Percentiles rank a stretch among this genome's conserved stretches.
phyloP scores from a whole-genome alignment of 2,113 vertebrate genomes.

The Sylvietta virens region DNA sequence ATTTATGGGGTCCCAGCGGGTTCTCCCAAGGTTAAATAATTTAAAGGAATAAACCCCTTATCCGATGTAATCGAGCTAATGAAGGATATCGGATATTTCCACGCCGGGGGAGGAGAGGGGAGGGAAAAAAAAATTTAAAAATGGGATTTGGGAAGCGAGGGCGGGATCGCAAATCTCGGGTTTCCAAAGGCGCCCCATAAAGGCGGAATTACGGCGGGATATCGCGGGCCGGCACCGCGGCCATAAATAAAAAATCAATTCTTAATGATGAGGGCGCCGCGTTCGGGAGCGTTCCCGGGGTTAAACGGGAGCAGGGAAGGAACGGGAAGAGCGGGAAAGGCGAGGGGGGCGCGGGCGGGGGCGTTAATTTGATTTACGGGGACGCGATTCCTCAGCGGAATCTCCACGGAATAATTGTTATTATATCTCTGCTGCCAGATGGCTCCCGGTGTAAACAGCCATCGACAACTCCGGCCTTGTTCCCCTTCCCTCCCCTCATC shows the following conservation, averaged over 20 bases:
- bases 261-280: slow-evolving; percentile 73
- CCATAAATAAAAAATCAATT: slow-evolving; percentile 82
- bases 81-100: slow-evolving; percentile 60
- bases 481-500: not conserved
- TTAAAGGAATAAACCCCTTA: slow-evolving; percentile 72
- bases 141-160: slow-evolving; percentile 1
- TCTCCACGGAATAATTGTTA: slow-evolving; percentile 78
- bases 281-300: slow-evolving; percentile 71
- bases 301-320: slow-evolving; percentile 74
- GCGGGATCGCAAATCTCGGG: slow-evolving; percentile 67
- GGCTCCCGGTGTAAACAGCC: slow-evolving; percentile 77
- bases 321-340: not conserved
- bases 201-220: slow-evolving; percentile 64
- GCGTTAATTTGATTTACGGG: slow-evolving; percentile 77
- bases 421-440: slow-evolving; percentile 79
- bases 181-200: slow-evolving; percentile 67
- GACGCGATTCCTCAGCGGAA: slow-evolving; percentile 64
- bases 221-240: slow-evolving; percentile 63
- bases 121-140: not conserved
- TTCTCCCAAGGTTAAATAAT: slow-evolving; percentile 78
- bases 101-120: not conserved
- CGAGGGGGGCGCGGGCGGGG: slow-evolving; percentile 54
- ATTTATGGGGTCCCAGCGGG: slow-evolving; percentile 72
- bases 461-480: not conserved
- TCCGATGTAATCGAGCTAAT: slow-evolving; percentile 71